Evolutionary conservation across 2,888 invertebrate species (phyloP).

Genomic region (Dryococelus australis): DNA sequence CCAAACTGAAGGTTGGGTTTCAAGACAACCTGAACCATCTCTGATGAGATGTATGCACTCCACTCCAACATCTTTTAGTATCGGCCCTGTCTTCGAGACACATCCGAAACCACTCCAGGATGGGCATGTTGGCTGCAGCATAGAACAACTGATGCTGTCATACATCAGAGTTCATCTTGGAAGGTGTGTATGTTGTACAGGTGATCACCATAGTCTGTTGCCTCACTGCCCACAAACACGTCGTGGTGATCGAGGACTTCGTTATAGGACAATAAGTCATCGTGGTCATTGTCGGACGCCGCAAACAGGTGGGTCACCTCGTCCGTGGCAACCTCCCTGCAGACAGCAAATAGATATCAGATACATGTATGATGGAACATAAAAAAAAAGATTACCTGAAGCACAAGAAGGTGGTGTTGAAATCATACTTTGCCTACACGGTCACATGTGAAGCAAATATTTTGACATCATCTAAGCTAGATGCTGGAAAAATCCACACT

Average conservation of each 20-base stretch:
- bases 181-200: conserved; percentile 80
- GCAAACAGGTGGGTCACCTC: conserved; percentile 92
- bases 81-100: background rate
- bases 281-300: conserved; percentile 84
- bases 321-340: conserved; percentile 84
- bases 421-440: no score
- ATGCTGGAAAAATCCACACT: no score
- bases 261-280: conserved; percentile 76
- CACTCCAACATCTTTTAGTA: background rate
- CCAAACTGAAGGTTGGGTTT: background rate
- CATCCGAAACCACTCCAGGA: no score
- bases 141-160: background rate
- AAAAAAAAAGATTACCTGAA: no score
- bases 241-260: conserved; percentile 88
- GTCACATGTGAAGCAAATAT: no score
- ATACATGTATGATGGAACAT: no score
- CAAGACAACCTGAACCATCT: background rate
- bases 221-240: conserved; percentile 92
- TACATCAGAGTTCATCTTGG: conserved; percentile 78
- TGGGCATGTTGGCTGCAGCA: background rate
- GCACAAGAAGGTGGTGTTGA: no score
- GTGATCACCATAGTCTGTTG: conserved; percentile 87
- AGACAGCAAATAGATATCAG: conserved; percentile 47
- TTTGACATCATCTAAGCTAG: no score
- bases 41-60: background rate